Percentiles rank a stretch among this genome's conserved stretches.
phyloP scores from a whole-genome alignment of 2,113 vertebrate genomes.

The Callaeas wilsoni region DNA sequence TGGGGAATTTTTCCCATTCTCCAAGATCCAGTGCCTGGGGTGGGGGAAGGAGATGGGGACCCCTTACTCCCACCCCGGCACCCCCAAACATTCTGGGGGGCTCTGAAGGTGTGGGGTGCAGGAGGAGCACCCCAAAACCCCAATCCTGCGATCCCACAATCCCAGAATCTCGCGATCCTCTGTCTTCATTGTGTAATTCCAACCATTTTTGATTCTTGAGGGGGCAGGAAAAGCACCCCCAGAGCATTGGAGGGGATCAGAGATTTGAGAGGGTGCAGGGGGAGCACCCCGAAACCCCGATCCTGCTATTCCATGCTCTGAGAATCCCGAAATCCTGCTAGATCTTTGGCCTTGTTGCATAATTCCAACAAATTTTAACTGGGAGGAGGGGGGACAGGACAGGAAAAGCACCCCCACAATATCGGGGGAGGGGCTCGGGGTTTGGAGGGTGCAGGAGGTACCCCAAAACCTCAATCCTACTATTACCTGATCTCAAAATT shows the following conservation, averaged over 20 bases:
- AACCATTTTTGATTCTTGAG: background rate
- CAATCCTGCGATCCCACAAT: background rate
- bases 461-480: background rate
- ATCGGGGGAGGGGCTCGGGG: background rate
- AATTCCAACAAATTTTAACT: background rate
- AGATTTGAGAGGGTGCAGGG: background rate
- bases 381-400: background rate
- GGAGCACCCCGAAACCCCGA: background rate
- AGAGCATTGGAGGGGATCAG: background rate
- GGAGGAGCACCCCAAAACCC: background rate
- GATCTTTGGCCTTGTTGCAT: background rate
- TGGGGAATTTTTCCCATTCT: background rate
- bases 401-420: background rate
- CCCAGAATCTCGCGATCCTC: background rate
- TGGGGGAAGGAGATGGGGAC: background rate
- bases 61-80: background rate
- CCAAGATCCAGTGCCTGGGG: background rate
- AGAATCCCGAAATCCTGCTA: background rate
- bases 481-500: background rate
- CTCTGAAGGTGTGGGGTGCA: no score
- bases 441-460: background rate
- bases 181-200: background rate
- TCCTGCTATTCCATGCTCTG: background rate
- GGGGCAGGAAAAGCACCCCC: background rate
- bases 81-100: background rate